Conservation (phyloP, 2,888 invertebrate genomes). For the Chaetoderma sp. region DNA sequence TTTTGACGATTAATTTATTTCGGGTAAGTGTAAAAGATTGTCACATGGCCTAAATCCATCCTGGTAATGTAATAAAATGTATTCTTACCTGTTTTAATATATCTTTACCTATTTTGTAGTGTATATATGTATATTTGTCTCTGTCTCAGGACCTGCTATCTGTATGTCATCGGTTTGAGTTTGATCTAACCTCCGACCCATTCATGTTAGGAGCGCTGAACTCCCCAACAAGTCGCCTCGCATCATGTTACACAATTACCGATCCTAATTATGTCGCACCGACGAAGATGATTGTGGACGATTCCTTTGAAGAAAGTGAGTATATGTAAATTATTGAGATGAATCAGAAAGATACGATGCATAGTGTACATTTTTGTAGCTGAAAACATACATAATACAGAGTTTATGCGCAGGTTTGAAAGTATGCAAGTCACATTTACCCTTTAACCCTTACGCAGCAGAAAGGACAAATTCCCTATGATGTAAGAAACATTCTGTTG, state of each 20-base stretch:
- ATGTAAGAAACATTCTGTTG: no score
- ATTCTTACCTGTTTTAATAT: no score
- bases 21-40: no score
- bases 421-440: neutral
- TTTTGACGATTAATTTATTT: no score
- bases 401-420: neutral
- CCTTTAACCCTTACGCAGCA: neutral
- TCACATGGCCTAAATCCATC: no score
- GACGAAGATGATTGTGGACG: constrained; percentile 38
- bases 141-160: constrained; percentile 51
- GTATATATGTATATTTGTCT: no score
- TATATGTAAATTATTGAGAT: neutral
- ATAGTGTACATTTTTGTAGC: neutral
- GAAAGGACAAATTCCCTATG: no score
- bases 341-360: neutral
- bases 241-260: constrained; percentile 53
- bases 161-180: constrained; percentile 56
- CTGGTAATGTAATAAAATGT: no score
- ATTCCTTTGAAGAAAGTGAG: constrained; percentile 61
- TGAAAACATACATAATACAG: neutral
- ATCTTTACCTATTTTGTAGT: no score
- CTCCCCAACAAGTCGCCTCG: constrained; percentile 44
- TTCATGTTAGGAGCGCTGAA: constrained; percentile 32
- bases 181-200: constrained; percentile 51
- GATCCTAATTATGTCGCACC: constrained; percentile 51